Evolutionary conservation across 2,113 vertebrate species (phyloP).

Genomic region (Trichomycterus rosablanca): DNA sequence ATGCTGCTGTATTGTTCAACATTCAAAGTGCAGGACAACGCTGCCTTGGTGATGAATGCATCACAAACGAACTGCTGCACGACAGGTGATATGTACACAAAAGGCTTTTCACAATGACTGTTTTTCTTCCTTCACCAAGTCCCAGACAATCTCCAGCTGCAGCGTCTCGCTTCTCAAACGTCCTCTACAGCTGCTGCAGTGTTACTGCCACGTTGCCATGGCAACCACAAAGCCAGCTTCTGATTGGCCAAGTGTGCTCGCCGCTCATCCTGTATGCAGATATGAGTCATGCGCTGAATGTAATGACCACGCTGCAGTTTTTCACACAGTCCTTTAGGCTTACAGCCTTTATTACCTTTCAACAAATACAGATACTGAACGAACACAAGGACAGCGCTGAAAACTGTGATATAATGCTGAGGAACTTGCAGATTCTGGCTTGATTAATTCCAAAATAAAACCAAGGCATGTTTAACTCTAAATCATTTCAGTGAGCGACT

Average conservation of each 20-base stretch:
- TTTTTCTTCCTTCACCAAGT: too few species aligned
- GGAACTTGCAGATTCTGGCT: neutral
- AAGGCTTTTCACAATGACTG: too few species aligned
- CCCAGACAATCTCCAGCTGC: neutral
- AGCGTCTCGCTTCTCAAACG: constrained; percentile 26
- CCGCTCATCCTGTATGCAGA: constrained; percentile 50
- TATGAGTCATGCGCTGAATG: constrained; percentile 53
- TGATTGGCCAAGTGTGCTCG: constrained; percentile 55
- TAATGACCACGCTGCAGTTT: constrained; percentile 15
- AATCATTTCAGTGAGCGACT: too few species aligned
- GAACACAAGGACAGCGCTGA: too few species aligned
- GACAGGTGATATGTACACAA: too few species aligned
- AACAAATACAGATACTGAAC: neutral
- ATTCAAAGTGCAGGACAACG: too few species aligned
- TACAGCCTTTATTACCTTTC: neutral
- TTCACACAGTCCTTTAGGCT: neutral
- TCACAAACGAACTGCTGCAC: too few species aligned
- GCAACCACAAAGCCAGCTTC: constrained; percentile 49
- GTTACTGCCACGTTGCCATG: constrained; percentile 56
- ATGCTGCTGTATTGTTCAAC: too few species aligned
- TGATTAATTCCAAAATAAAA: too few species aligned
- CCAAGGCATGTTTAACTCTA: too few species aligned
- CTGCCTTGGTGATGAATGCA: too few species aligned
- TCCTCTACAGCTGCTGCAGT: constrained; percentile 57
- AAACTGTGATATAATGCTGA: too few species aligned